Percentiles rank a stretch among this genome's conserved stretches.
Conservation (phyloP, 2,888 invertebrate genomes). For the Nomada ruficornis region DNA sequence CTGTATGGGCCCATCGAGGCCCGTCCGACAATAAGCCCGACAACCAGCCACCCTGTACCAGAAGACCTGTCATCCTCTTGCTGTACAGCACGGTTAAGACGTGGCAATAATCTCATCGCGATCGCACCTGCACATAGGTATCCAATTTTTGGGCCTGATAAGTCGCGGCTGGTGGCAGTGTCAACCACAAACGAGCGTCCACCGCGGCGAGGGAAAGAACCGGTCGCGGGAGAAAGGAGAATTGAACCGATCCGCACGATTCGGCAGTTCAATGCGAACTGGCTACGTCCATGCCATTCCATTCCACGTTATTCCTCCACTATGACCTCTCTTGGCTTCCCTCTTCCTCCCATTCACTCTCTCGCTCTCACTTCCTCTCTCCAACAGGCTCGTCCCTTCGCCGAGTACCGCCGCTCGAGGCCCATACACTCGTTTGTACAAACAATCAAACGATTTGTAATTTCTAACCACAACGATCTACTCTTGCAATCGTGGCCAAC, state of each 20-base stretch:
- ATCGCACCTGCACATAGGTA: slow-evolving; percentile 71
- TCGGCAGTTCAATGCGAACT: slow-evolving; percentile 76
- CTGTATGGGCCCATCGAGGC: neutral
- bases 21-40: neutral
- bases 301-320: slow-evolving; percentile 68
- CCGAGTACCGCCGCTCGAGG: slow-evolving; percentile 41
- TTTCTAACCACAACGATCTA: neutral
- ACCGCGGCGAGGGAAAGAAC: slow-evolving; percentile 4
- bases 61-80: neutral
- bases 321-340: slow-evolving; percentile 66
- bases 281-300: slow-evolving; percentile 71
- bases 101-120: slow-evolving; percentile 3
- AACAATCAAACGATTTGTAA: neutral
- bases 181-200: slow-evolving; percentile 5
- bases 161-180: slow-evolving; percentile 16
- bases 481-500: neutral
- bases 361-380: neutral
- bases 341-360: slow-evolving; percentile 28
- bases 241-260: slow-evolving; percentile 62
- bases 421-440: slow-evolving; percentile 11
- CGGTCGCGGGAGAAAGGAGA: slow-evolving; percentile 6
- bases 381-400: slow-evolving; percentile 40
- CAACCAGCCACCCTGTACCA: neutral
- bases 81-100: neutral
- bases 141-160: slow-evolving; percentile 59